phyloP scores from a whole-genome alignment of 2,888 invertebrate genomes.

The Erannis defoliaria region DNA sequence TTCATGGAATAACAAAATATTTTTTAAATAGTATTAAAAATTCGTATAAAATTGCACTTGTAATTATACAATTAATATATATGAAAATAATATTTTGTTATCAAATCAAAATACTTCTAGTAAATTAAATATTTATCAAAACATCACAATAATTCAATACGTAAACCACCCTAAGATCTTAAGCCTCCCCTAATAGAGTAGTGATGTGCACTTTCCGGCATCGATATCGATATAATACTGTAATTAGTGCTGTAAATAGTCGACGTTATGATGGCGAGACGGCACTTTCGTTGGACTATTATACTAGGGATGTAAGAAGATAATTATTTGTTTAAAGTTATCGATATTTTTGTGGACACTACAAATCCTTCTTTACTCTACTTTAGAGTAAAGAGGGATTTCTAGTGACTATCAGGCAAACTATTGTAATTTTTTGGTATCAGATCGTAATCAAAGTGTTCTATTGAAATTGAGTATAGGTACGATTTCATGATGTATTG shows the following conservation, averaged over 20 bases:
- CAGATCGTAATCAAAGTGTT: no score
- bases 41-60: no score
- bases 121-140: conserved; percentile 33
- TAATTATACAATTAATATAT: no score
- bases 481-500: no score
- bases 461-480: no score
- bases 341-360: not conserved
- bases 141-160: conserved; percentile 25
- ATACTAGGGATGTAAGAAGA: conserved; percentile 59
- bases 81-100: conserved; percentile 7
- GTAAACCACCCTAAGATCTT: conserved; percentile 25
- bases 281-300: conserved; percentile 74
- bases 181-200: conserved; percentile 48
- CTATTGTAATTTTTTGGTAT: no score
- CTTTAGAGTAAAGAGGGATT: no score
- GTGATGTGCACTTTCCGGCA: conserved; percentile 49
- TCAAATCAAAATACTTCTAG: conserved; percentile 15
- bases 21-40: no score
- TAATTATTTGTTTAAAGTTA: not conserved
- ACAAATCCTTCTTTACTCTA: no score
- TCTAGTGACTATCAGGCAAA: no score
- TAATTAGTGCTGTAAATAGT: conserved; percentile 80
- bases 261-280: conserved; percentile 79
- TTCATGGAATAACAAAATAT: no score
- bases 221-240: conserved; percentile 61